Percentiles rank a stretch among this genome's conserved stretches.
phyloP scores from a whole-genome alignment of 2,113 vertebrate genomes.

The Menura novaehollandiae region DNA sequence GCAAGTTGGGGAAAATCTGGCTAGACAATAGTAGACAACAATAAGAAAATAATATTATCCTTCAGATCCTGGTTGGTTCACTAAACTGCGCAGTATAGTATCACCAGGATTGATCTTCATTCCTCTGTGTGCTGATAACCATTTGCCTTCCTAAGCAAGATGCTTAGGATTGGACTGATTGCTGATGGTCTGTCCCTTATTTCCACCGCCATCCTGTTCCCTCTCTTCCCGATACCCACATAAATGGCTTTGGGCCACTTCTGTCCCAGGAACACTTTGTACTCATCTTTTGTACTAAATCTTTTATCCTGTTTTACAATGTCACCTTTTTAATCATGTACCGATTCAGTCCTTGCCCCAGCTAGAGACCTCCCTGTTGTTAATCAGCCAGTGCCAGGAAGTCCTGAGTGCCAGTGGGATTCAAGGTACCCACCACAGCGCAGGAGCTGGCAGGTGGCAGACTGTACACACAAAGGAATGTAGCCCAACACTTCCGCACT shows the following conservation, averaged over 20 bases:
- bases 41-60: background rate
- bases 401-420: background rate
- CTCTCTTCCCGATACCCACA: background rate
- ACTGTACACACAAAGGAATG: background rate
- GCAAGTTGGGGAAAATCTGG: background rate
- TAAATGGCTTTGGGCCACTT: background rate
- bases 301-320: background rate
- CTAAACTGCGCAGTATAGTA: background rate
- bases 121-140: rapidly evolving
- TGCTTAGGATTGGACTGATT: background rate
- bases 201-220: background rate
- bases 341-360: background rate
- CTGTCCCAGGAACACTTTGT: background rate
- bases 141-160: background rate
- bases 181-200: background rate
- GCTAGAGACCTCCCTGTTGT: background rate
- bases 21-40: background rate
- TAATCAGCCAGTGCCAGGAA: background rate
- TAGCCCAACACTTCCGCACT: background rate
- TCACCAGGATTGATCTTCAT: background rate
- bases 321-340: background rate
- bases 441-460: background rate
- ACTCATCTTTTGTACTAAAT: background rate
- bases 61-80: background rate
- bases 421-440: background rate